Percentiles rank a stretch among this genome's conserved stretches.
Evolutionary conservation across 2,888 invertebrate species (phyloP).

Genomic region (Parelbella ahira): DNA sequence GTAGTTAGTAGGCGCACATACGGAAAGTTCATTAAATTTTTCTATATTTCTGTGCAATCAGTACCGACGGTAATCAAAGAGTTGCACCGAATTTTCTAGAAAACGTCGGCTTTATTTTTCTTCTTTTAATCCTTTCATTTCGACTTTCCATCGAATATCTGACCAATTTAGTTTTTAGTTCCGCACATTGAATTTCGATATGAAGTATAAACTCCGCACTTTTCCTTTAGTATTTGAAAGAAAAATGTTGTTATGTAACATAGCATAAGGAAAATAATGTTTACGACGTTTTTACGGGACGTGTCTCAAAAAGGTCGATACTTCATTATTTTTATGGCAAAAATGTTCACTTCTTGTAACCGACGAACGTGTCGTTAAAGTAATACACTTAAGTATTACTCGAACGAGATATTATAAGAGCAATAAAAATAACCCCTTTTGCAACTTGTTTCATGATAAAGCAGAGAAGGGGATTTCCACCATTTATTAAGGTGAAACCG

Average conservation of each 20-base stretch:
- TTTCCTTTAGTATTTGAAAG: too few relatives aligned
- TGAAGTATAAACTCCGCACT: too few relatives aligned
- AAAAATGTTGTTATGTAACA: too few relatives aligned
- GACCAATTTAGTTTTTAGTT: too few relatives aligned
- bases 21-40: constrained; percentile 17
- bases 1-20: background rate
- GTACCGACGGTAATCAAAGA: constrained; percentile 15
- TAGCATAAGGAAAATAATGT: too few relatives aligned
- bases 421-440: background rate
- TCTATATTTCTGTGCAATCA: constrained; percentile 13
- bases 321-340: background rate
- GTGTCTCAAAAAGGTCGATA: background rate
- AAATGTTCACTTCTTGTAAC: background rate
- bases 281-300: background rate
- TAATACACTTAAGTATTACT: constrained; percentile 1
- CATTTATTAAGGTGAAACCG: background rate
- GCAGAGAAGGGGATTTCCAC: background rate
- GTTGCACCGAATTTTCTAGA: background rate
- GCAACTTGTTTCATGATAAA: background rate
- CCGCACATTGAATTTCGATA: too few relatives aligned
- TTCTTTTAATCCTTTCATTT: too few relatives aligned
- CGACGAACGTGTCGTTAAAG: background rate
- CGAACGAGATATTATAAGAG: background rate
- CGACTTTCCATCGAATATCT: too few relatives aligned
- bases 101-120: background rate